Conservation (phyloP, 2,888 invertebrate genomes). For the Polydrusus tereticollis region DNA sequence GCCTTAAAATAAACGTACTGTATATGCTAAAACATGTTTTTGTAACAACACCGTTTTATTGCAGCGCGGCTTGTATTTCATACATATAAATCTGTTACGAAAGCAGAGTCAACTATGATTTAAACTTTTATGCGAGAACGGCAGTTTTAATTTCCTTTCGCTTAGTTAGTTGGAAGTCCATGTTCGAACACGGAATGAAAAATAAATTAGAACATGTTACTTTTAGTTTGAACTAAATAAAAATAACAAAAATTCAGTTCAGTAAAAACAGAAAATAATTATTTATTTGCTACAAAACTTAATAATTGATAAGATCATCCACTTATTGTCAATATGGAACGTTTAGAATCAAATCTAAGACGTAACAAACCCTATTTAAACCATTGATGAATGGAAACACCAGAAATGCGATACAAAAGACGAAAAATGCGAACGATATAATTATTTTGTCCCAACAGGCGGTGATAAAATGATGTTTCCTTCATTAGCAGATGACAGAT, state of each 20-base stretch:
- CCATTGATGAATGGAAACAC: not conserved
- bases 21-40: too few species aligned
- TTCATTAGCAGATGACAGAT: slow-evolving; percentile 17
- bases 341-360: too few species aligned
- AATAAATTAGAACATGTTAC: not conserved
- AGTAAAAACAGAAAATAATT: too few species aligned
- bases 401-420: not conserved
- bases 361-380: not conserved
- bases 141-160: not conserved
- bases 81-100: not conserved
- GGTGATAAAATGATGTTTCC: slow-evolving; percentile 15
- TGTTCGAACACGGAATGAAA: not conserved
- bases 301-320: too few species aligned
- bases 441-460: not conserved
- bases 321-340: too few species aligned
- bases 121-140: not conserved
- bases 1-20: too few species aligned
- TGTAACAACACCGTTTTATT: not conserved
- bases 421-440: not conserved
- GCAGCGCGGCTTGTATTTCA: not conserved
- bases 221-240: too few species aligned
- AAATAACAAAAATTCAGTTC: too few species aligned
- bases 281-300: too few species aligned
- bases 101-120: not conserved
- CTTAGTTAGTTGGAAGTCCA: not conserved